phyloP scores from a whole-genome alignment of 2,797 vertebrate species.

The Nyctibius grandis region DNA sequence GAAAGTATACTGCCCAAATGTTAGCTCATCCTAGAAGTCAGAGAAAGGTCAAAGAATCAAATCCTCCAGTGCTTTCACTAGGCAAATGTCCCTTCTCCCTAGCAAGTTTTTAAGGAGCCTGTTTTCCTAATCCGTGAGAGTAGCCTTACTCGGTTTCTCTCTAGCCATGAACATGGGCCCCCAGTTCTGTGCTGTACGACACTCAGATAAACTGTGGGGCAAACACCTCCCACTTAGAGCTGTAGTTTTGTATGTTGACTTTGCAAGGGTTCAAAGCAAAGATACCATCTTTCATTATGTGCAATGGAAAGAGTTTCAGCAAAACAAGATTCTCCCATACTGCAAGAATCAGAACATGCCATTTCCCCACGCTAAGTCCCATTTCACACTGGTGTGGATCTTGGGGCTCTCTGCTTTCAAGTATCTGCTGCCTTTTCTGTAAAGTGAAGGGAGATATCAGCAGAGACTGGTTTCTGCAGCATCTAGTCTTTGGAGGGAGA shows the following conservation, averaged over 20 bases:
- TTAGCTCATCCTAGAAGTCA: neutral
- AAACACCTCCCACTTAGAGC: neutral
- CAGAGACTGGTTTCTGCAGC: neutral
- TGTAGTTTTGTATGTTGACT: neutral
- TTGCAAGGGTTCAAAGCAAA: neutral
- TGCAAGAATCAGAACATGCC: neutral
- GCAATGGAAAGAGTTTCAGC: neutral
- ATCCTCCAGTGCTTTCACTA: neutral
- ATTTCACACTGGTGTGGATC: neutral
- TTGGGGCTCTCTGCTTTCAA: neutral
- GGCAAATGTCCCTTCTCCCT: neutral
- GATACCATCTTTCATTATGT: neutral
- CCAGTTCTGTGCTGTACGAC: neutral
- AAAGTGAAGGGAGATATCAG: neutral
- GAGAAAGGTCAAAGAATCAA: neutral
- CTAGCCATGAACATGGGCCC: neutral
- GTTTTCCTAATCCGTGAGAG: neutral
- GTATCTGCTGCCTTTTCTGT: neutral
- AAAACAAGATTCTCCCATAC: neutral
- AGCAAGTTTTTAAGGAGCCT: neutral
- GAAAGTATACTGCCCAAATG: neutral
- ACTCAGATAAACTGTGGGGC: neutral
- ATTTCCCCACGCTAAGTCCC: neutral
- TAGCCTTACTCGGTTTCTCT: neutral
- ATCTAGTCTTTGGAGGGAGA: neutral